A percentile compares a stretch with the other conserved stretches of the same genome.
phyloP scores from a whole-genome alignment of 2,797 vertebrate species.

The Urosaurus nigricauda region DNA sequence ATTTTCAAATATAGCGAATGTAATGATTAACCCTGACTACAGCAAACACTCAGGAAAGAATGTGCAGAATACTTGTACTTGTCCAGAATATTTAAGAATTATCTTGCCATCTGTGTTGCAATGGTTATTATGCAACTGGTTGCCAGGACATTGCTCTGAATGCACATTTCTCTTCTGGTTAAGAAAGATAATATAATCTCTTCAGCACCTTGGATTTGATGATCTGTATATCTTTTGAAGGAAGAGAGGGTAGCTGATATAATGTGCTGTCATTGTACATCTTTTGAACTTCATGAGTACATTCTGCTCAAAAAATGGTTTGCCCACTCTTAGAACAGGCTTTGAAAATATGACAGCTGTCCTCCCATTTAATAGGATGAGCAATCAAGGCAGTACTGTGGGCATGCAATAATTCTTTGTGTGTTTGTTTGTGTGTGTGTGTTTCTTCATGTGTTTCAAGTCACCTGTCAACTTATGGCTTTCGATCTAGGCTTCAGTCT shows the following conservation, averaged over 20 bases:
- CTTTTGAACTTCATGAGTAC: slow-evolving; percentile 1
- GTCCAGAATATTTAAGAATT: background rate
- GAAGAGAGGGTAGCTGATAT: background rate
- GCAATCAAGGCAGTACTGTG: background rate
- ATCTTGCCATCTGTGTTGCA: slow-evolving; percentile 5
- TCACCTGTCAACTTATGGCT: too few species aligned
- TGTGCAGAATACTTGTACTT: slow-evolving; percentile 1
- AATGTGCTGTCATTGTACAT: background rate
- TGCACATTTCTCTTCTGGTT: background rate
- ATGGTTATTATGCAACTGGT: background rate
- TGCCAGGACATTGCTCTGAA: slow-evolving; percentile 16
- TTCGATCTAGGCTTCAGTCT: too few species aligned
- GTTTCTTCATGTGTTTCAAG: too few species aligned
- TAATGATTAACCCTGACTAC: slow-evolving; percentile 12
- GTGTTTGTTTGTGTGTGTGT: too few species aligned
- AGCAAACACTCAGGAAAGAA: background rate
- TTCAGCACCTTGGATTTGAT: slow-evolving; percentile 17
- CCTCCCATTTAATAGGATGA: background rate
- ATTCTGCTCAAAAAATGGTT: background rate
- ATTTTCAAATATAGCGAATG: background rate
- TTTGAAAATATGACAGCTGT: background rate
- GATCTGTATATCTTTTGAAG: slow-evolving; percentile 1
- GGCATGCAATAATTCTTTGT: background rate
- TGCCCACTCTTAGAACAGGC: background rate
- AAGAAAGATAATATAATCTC: slow-evolving; percentile 14